Percentiles rank a stretch among this genome's conserved stretches.
Evolutionary conservation across 2,888 invertebrate genomes (phyloP).

Genomic region (Drosophila neotestacea): DNA sequence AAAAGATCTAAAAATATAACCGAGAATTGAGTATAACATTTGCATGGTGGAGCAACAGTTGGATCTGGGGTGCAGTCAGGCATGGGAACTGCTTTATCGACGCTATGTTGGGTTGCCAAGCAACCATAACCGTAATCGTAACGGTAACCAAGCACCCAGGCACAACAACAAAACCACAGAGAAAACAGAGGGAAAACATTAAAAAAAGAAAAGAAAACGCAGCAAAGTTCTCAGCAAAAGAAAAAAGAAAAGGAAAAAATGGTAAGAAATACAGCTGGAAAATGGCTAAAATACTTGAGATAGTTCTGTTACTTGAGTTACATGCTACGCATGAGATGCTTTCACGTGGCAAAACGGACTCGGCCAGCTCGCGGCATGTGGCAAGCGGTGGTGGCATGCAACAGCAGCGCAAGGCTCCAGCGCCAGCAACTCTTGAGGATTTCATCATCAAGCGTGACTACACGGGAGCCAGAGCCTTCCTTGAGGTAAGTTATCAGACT

Average conservation of each 20-base stretch:
- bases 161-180: conserved; percentile 30
- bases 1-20: conserved; percentile 24
- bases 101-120: conserved; percentile 72
- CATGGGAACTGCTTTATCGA: conserved; percentile 71
- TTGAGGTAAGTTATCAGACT: conserved; percentile 89
- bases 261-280: conserved; percentile 33
- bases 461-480: conserved; percentile 95
- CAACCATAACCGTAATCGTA: conserved; percentile 67
- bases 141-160: conserved; percentile 64
- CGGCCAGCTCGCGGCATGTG: conserved; percentile 85
- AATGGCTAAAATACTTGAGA: conserved; percentile 60
- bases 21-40: conserved; percentile 39
- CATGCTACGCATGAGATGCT: conserved; percentile 88
- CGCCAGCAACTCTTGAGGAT: conserved; percentile 94
- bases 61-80: conserved; percentile 41
- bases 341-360: conserved; percentile 92
- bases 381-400: conserved; percentile 60
- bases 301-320: conserved; percentile 32
- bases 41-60: conserved; percentile 60
- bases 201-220: conserved; percentile 17
- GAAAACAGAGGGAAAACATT: conserved; percentile 1
- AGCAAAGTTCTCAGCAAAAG: conserved; percentile 18
- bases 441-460: conserved; percentile 96
- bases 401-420: conserved; percentile 84
- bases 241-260: conserved; percentile 2